A percentile compares a stretch with the other conserved stretches of the same genome.
These are phyloP conservation scores for Agrypnia vestita DNA, from an alignment of 1,140 invertebrate species.

Conservation along the genomic window DNA sequence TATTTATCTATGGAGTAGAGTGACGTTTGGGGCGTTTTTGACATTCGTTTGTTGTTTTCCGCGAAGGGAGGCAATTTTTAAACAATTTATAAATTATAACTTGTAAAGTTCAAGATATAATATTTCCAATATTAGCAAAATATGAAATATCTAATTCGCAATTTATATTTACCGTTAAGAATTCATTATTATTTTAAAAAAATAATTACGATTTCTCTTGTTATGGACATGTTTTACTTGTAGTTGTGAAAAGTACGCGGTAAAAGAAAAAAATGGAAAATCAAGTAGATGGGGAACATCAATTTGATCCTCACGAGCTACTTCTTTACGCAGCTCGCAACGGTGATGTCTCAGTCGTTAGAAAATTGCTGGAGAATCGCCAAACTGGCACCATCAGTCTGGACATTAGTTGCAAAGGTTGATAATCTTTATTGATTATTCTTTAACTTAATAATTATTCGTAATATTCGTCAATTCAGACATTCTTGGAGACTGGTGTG, in stretches of 20 bases:
- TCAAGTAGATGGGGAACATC: constrained; percentile 26
- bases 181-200: background rate
- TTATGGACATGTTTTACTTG: constrained; percentile 8
- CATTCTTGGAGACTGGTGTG: background rate
- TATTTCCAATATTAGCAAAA: background rate
- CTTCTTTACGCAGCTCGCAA: constrained; percentile 70
- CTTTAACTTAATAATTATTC: background rate
- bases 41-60: constrained; percentile 41
- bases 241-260: background rate
- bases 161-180: background rate
- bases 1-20: background rate
- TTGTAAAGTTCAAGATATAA: background rate
- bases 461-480: background rate
- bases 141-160: background rate
- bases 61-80: background rate
- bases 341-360: constrained; percentile 68
- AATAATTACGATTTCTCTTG: background rate
- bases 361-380: constrained; percentile 66
- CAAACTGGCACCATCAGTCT: constrained; percentile 66
- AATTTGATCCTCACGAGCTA: constrained; percentile 67
- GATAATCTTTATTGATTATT: background rate
- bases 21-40: constrained; percentile 41
- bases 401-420: constrained; percentile 72
- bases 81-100: background rate
- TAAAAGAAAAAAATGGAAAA: constrained; percentile 31